Percentiles rank a stretch among this genome's conserved stretches.
These are phyloP conservation scores for Ursus arctos DNA, from an alignment of 2,113 vertebrate genomes.

Conservation along the genomic window DNA sequence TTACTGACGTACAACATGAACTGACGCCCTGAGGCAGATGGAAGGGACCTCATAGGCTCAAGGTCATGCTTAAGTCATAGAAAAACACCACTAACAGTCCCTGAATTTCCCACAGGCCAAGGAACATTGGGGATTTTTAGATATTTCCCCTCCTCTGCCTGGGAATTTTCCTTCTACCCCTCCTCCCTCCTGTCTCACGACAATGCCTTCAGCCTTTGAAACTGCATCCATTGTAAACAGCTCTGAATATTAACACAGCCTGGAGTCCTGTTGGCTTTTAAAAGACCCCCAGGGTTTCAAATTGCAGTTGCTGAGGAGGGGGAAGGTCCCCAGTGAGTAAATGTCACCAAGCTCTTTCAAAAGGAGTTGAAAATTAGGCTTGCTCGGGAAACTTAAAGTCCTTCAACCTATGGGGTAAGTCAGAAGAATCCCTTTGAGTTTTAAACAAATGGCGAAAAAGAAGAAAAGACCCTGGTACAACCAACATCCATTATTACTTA, in stretches of 20 bases:
- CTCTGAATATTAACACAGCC: slow-evolving; percentile 87
- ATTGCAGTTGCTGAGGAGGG: slow-evolving; percentile 81
- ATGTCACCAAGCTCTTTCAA: slow-evolving; percentile 81
- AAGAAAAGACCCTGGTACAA: neutral
- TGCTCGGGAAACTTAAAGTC: slow-evolving; percentile 64
- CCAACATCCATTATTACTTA: slow-evolving; percentile 33
- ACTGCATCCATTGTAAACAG: slow-evolving; percentile 83
- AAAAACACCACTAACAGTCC: neutral
- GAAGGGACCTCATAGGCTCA: neutral
- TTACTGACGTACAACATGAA: neutral
- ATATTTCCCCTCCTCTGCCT: slow-evolving; percentile 69
- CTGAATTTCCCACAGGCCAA: slow-evolving; percentile 58
- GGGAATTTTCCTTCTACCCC: slow-evolving; percentile 75
- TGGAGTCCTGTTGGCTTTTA: slow-evolving; percentile 83
- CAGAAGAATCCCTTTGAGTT: slow-evolving; percentile 63
- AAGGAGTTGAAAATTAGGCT: slow-evolving; percentile 76
- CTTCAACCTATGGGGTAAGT: slow-evolving; percentile 60
- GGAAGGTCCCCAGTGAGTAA: slow-evolving; percentile 81
- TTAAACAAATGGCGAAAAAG: neutral
- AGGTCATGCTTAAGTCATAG: neutral
- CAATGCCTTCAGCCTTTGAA: slow-evolving; percentile 87
- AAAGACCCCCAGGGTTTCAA: slow-evolving; percentile 86
- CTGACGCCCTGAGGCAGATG: neutral
- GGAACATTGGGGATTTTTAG: neutral
- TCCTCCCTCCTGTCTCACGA: slow-evolving; percentile 78